phyloP scores from a whole-genome alignment of 1,140 invertebrate genomes.

The Drosophila arizonae region DNA sequence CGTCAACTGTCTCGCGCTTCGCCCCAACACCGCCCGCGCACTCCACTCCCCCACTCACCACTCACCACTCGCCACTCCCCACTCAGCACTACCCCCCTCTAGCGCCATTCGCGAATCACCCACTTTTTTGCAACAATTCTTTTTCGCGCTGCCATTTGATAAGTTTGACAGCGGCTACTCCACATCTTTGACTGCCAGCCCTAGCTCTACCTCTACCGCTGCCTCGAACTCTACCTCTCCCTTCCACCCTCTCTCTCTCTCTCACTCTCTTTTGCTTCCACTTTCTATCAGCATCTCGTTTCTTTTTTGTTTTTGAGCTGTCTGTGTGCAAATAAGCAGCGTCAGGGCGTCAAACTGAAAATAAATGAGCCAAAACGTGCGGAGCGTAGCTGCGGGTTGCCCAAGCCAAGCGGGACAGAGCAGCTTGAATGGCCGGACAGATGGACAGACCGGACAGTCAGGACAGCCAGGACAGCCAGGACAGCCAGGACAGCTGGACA shows the following conservation, averaged over 20 bases:
- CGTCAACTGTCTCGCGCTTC: constrained; percentile 59
- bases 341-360: constrained; percentile 78
- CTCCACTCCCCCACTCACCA: neutral
- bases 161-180: constrained; percentile 78
- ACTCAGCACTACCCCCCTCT: neutral
- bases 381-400: constrained; percentile 42
- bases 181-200: constrained; percentile 43
- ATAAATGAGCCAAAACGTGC: constrained; percentile 78
- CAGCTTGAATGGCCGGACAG: neutral
- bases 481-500: constrained; percentile 1
- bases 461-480: neutral
- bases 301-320: constrained; percentile 34
- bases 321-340: constrained; percentile 78
- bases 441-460: constrained; percentile 9
- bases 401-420: neutral
- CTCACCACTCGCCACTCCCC: neutral
- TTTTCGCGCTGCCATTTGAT: constrained; percentile 73
- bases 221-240: too few relatives aligned
- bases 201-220: neutral
- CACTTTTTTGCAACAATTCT: constrained; percentile 47
- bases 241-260: too few relatives aligned
- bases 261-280: too few relatives aligned
- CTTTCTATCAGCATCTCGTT: constrained; percentile 3
- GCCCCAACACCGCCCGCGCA: neutral
- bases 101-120: constrained; percentile 1